Evolutionary conservation across 53 echinoderm and acorn worm genomes (phyloP).

Genomic region (Temnopleurus reevesii): DNA sequence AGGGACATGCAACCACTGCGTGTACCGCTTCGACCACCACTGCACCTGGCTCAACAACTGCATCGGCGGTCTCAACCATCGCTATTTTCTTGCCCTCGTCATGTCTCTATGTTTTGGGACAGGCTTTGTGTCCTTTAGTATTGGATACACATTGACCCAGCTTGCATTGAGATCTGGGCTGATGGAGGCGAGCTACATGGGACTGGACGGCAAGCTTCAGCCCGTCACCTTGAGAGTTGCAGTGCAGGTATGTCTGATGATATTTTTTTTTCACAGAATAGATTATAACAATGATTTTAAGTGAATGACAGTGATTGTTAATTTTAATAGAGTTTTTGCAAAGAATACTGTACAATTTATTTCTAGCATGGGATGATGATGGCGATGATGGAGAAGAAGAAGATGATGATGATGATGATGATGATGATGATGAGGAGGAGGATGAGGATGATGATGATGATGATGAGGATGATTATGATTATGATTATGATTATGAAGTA

Average conservation of each 20-base stretch:
- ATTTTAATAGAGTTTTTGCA: no score
- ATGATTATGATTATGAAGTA: no score
- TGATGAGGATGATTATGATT: no score
- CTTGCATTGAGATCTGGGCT: slow-evolving; percentile 68
- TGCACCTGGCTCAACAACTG: slow-evolving; percentile 95
- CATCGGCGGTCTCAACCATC: slow-evolving; percentile 85
- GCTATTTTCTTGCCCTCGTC: slow-evolving; percentile 72
- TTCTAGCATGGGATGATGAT: no score
- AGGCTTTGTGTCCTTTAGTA: slow-evolving; percentile 60
- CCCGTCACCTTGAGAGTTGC: slow-evolving; percentile 74
- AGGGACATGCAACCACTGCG: slow-evolving; percentile 81
- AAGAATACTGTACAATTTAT: no score
- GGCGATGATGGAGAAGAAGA: no score
- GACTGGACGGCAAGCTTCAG: slow-evolving; percentile 63
- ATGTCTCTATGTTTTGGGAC: slow-evolving; percentile 63
- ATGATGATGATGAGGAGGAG: no score
- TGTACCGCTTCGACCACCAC: slow-evolving; percentile 92
- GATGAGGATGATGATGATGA: no score
- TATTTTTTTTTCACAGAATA: no score
- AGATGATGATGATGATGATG: no score
- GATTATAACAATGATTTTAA: no score
- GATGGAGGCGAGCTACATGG: slow-evolving; percentile 73
- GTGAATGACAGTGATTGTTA: no score
- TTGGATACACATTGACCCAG: slow-evolving; percentile 43
- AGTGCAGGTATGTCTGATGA: slow-evolving; percentile 79